Percentiles rank a stretch among this genome's conserved stretches.
Conservation (phyloP, 2,113 vertebrate genomes). For the Hippocampus comes region DNA sequence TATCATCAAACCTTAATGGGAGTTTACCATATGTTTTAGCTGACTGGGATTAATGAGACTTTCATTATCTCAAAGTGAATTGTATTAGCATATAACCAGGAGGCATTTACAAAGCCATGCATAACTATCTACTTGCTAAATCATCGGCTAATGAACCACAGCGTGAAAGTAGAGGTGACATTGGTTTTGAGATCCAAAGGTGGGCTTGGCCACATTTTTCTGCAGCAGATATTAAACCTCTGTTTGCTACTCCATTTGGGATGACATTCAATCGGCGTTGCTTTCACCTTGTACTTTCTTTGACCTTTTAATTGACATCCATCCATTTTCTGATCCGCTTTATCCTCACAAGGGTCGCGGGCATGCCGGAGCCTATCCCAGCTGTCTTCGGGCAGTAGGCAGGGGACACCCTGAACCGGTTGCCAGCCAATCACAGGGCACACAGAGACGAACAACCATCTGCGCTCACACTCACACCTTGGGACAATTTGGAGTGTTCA, state of each 20-base stretch:
- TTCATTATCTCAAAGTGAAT: conserved; percentile 55
- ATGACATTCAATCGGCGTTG: conserved; percentile 41
- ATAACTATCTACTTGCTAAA: conserved; percentile 19
- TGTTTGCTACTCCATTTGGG: conserved; percentile 26
- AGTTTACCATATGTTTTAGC: conserved; percentile 53
- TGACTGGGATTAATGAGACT: conserved; percentile 60
- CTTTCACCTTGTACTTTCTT: conserved; percentile 42
- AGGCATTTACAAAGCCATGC: conserved; percentile 34
- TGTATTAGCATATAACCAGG: conserved; percentile 47
- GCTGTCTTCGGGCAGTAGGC: too few species aligned
- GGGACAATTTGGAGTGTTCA: too few species aligned
- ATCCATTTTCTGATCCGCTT: too few species aligned
- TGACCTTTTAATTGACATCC: too few species aligned
- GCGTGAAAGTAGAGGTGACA: conserved; percentile 29
- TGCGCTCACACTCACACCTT: too few species aligned
- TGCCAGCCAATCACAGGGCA: too few species aligned
- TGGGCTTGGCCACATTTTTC: conserved; percentile 26
- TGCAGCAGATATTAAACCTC: conserved; percentile 51
- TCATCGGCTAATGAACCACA: conserved; percentile 14
- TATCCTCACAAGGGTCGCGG: too few species aligned
- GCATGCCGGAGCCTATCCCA: too few species aligned
- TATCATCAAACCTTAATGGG: conserved; percentile 58
- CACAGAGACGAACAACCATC: too few species aligned
- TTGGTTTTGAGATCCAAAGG: conserved; percentile 30
- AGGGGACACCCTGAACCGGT: too few species aligned